phyloP scores from a whole-genome alignment of 2,113 vertebrate species.

The Neogobius melanostomus region DNA sequence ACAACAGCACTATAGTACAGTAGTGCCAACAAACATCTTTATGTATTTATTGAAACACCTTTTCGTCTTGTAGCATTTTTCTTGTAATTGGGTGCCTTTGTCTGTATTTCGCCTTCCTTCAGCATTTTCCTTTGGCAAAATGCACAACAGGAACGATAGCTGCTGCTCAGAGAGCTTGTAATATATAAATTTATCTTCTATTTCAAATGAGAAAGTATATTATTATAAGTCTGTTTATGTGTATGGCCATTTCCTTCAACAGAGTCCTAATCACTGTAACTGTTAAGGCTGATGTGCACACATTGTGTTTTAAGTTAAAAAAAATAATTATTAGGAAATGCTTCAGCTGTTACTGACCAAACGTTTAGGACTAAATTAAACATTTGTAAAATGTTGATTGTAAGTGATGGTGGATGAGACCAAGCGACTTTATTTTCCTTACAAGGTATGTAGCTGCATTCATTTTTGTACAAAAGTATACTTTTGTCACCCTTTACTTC shows the following conservation, averaged over 20 bases:
- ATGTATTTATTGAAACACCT: slow-evolving; percentile 41
- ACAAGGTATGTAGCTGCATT: not conserved
- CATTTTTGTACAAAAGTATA: not conserved
- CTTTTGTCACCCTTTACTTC: not conserved
- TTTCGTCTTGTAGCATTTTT: slow-evolving; percentile 72
- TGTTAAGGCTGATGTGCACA: slow-evolving; percentile 6
- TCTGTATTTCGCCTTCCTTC: slow-evolving; percentile 80
- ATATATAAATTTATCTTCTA: slow-evolving; percentile 86
- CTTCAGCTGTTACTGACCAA: not conserved
- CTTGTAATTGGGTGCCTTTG: slow-evolving; percentile 88
- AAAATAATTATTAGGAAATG: not conserved
- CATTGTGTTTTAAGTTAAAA: not conserved
- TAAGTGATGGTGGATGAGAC: not conserved
- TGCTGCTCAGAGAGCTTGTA: slow-evolving; percentile 89
- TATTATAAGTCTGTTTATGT: slow-evolving; percentile 66
- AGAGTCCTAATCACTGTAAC: slow-evolving; percentile 26
- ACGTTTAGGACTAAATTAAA: not conserved
- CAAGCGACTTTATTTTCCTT: slow-evolving; percentile 2
- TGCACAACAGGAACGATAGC: slow-evolving; percentile 83
- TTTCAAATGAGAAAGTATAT: slow-evolving; percentile 67
- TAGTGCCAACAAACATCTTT: slow-evolving; percentile 20
- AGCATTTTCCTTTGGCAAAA: slow-evolving; percentile 79
- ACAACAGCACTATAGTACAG: not conserved
- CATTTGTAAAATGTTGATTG: not conserved
- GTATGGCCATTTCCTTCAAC: slow-evolving; percentile 12